A percentile compares a stretch with the other conserved stretches of the same genome.
Evolutionary conservation across 2,888 invertebrate species (phyloP).

Genomic region (Therioaphis trifolii): DNA sequence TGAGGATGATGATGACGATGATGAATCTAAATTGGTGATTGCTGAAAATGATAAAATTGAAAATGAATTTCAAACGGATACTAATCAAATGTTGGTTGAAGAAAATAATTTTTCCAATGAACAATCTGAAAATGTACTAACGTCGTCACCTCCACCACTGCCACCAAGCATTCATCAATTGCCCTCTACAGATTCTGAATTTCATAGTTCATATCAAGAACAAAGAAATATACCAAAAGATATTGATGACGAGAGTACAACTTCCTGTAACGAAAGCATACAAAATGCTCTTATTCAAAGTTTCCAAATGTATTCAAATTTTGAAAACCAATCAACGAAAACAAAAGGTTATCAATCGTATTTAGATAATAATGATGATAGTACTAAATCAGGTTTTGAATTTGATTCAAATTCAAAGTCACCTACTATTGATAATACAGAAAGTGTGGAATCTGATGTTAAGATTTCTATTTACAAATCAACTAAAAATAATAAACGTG

Average conservation of each 20-base stretch:
- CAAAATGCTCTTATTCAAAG: slow-evolving; percentile 23
- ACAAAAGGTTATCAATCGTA: not conserved
- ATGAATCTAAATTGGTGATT: slow-evolving; percentile 65
- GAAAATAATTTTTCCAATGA: slow-evolving; percentile 2
- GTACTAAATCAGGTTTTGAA: slow-evolving; percentile 28
- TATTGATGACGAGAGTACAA: slow-evolving; percentile 21
- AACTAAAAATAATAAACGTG: not conserved
- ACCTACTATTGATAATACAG: not conserved
- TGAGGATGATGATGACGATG: slow-evolving; percentile 67
- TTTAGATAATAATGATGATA: slow-evolving; percentile 35
- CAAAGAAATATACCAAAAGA: slow-evolving; percentile 15
- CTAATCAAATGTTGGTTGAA: not conserved
- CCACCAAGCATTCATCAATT: slow-evolving; percentile 19
- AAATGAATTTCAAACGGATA: slow-evolving; percentile 67
- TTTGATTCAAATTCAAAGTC: slow-evolving; percentile 22
- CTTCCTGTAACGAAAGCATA: slow-evolving; percentile 7
- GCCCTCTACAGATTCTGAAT: not conserved
- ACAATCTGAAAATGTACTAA: not conserved
- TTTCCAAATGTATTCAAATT: slow-evolving; percentile 34
- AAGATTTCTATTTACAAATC: not conserved
- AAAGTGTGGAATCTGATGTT: not conserved
- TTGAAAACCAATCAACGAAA: slow-evolving; percentile 14
- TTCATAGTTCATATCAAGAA: not conserved
- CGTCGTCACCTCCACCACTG: not conserved
- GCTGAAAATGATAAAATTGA: slow-evolving; percentile 71